Base-by-base conservation (phyloP, 1,140 invertebrate genomes). In the Eupristina koningsbergeri region DNA sequence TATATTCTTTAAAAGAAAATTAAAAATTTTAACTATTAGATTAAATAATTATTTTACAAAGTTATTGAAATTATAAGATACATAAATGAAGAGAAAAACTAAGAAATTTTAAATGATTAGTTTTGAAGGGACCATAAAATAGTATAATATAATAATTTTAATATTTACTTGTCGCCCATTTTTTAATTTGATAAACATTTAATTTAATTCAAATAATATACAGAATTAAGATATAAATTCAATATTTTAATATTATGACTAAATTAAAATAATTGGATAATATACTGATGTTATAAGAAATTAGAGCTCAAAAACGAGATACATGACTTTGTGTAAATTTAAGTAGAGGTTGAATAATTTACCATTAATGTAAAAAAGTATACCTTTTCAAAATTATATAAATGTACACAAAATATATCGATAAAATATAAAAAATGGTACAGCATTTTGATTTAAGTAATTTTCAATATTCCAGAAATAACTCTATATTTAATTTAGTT, bases 61-160 rank as follows among this genome's bases (percentile, higher is more conserved):
- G n/a, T n/a, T n/a, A n/a, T n/a, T n/a, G n/a, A n/a, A n/a, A n/a
- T n/a, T n/a, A n/a, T n/a, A n/a, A n/a, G n/a, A n/a, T n/a, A n/a
- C n/a, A n/a, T n/a, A n/a, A n/a, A n/a, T n/a, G n/a, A n/a, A n/a
- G n/a, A n/a, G n/a, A n/a, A n/a, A n/a, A n/a, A n/a, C n/a, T n/a
- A n/a, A n/a, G n/a, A n/a, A n/a, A 39, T 83, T 83, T 76, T 26
- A 29, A 77, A 61, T 80, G 11, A 85, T 81, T 73, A 83, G 81
- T 83, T 83, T 79, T 76, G 80, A 50, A 83, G 85, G 81, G 81
- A 83, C 85, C 85, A 83, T 71, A 80, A 80, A 45, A 79, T 80
- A 61, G 45, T 79, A 39, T 77, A 77, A 36, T 58, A 29, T 80
- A 9, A 71, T 73, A 61, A 63, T 1, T 39, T 61, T 39, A 34